Evolutionary conservation across 1,140 invertebrate genomes (phyloP), one percentile per base, ranked within the genome.

Genomic region (Pseudomyrmex pallidus): DNA sequence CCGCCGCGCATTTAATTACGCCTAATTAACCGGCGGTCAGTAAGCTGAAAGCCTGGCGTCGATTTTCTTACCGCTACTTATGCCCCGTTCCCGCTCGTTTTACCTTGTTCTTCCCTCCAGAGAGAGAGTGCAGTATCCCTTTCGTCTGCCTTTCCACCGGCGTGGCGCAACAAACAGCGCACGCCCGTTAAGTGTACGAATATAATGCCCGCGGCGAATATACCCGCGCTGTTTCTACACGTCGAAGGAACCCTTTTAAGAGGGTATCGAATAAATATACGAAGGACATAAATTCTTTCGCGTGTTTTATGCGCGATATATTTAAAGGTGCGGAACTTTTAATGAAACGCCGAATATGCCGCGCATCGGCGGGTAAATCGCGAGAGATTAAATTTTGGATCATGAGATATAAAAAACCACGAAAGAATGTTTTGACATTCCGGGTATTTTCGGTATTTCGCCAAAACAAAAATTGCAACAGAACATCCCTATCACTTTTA

Each of bases 1-100:
- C 78, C 86, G 87, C 62, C 68, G 56, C 62, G 85, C 85, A 89
- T 86, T 88, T 92, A 92, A 93, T 93, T 92, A 91, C 78, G 85
- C 59, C 89, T 91, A 92, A 93, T 93, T 92, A 92, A 87, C 87
- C 86, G 85, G 78, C 85, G 67, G 1, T n/a, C 64, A 73, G 82
- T 89, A 80, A 89, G 73, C 68, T 86, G 59, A 88, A 84, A 82
- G 68, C 59, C 56, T 68, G 10, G 44, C 44, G 61, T 35, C 78
- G 66, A 84, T 78, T 82, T 85, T 90, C 86, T 85, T 82, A 46
- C 76, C 68, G 57, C 74, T 85, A 48, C 25, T 72, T 82, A 35
- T 67, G 35, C n/a, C 50, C 15, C 66, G 44, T 48, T 25, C 20
- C 48, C 8, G 17, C 12, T 10, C 20, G 12, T 64, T 68, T 4